Base-by-base conservation (phyloP, 2,888 invertebrate genomes). In the Chymomyza amoena region DNA sequence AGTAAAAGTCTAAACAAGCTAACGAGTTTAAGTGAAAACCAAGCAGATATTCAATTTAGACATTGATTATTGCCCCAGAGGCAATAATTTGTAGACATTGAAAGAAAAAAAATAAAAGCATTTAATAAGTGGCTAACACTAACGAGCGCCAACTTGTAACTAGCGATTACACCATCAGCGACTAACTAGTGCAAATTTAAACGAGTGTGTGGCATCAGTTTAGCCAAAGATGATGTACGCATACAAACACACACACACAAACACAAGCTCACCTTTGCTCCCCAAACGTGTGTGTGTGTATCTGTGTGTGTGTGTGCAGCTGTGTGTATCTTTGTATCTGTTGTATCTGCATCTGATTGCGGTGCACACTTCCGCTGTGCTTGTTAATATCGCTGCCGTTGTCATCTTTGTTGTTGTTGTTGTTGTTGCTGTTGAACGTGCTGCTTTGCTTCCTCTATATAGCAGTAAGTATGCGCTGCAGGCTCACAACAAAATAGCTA, bases 401-500 rank as follows among this genome's bases (percentile, higher is more conserved):
- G 75, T 25, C 61, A 75, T 32, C 70, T 61, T 20, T 60, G 70
- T n/a, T 59, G 73, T 4, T 69, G 63, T 13, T 50, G 67, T 60
- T 63, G 64, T 13, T 50, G 67, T 67, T 68, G 73, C 18, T 62
- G 66, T 63, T 69, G 68, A 28, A 15, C n/a, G 36, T 36, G 36
- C 13, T 45, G 39, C 39, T 45, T 45, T 45, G 39, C 39, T 45
- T 45, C 39, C 39, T 45, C 39, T 45, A 45, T 45, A 45, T 45
- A 7, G 39, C 39, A 45, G 39, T 45, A 45, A 45, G 39, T 45
- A 45, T 45, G 39, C 39, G 39, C 39, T 45, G 39, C 39, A 45
- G 39, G 39, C 39, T 45, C 74, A 75, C 85, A 79, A 83, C 84
- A 84, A 86, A 86, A 84, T 86, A 84, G 84, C 86, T 84, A 86